These are phyloP conservation scores for Axinella damicornis DNA, from an alignment of 37 sponge, comb jelly and placozoan species.

Conservation along the genomic window DNA sequence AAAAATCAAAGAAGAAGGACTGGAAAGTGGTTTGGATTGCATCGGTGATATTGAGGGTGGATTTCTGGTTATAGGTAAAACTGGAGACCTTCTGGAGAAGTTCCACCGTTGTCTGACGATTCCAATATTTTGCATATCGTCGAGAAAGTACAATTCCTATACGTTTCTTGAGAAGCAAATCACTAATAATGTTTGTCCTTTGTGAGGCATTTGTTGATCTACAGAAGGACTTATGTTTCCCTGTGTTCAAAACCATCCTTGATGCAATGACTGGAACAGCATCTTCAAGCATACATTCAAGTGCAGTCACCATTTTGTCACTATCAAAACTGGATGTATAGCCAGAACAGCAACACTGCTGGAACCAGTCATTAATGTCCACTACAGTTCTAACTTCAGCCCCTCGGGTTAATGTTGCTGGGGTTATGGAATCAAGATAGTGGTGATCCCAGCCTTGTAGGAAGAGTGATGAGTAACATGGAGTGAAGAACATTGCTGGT, in stretches of 20 bases:
- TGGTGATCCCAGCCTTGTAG: no score
- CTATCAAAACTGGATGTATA: no score
- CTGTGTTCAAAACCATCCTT: background rate
- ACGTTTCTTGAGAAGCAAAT: slow-evolving; percentile 2
- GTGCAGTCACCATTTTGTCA: background rate
- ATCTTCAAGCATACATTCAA: background rate
- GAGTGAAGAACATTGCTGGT: slow-evolving; percentile 1
- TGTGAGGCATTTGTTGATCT: background rate
- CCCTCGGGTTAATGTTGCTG: background rate
- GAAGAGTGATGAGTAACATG: no score
- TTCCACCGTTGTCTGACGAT: slow-evolving; percentile 33
- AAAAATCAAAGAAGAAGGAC: slow-evolving; percentile 45
- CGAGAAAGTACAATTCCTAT: slow-evolving; percentile 19
- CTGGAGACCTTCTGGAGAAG: slow-evolving; percentile 36
- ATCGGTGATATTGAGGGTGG: slow-evolving; percentile 56
- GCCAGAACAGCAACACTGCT: no score
- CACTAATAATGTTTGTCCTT: background rate
- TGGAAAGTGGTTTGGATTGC: slow-evolving; percentile 42
- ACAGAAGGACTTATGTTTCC: background rate
- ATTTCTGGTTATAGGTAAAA: slow-evolving; percentile 23
- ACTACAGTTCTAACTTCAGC: background rate
- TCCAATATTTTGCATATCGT: slow-evolving; percentile 39
- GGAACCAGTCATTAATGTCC: slow-evolving; percentile 24
- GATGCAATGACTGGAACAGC: slow-evolving; percentile 23
- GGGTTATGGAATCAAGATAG: slow-evolving; percentile 1